A percentile compares a stretch with the other conserved stretches of the same genome.
These are phyloP conservation scores for Drosophila formosana DNA, from an alignment of 2,888 invertebrate genomes.

Conservation along the genomic window DNA sequence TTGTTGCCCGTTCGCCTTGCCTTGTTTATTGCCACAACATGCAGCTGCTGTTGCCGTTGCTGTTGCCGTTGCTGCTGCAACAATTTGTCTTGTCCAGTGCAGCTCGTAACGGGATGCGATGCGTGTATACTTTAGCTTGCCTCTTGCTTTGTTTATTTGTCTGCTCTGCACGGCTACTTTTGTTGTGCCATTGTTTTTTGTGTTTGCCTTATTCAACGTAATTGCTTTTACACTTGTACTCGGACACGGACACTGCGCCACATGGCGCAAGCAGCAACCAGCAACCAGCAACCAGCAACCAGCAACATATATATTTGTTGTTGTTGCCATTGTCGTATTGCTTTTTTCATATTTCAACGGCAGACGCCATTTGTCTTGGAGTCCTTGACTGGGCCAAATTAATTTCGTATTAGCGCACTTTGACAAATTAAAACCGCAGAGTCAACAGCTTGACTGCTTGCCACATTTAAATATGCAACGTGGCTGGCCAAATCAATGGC, in stretches of 20 bases:
- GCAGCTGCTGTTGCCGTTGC: slow-evolving; percentile 65
- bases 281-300: slow-evolving; percentile 21
- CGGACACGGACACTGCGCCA: slow-evolving; percentile 44
- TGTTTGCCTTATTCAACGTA: slow-evolving; percentile 79
- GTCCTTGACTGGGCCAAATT: slow-evolving; percentile 64
- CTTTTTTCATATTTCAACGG: slow-evolving; percentile 77
- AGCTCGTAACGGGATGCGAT: slow-evolving; percentile 14
- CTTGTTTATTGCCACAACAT: slow-evolving; percentile 76
- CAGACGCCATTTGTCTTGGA: slow-evolving; percentile 79
- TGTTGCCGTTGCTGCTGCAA: slow-evolving; percentile 65
- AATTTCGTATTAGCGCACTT: slow-evolving; percentile 81
- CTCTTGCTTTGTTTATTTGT: slow-evolving; percentile 64
- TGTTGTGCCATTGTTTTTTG: slow-evolving; percentile 29
- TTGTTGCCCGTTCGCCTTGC: slow-evolving; percentile 25
- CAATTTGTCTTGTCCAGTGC: slow-evolving; percentile 70
- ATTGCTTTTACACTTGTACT: slow-evolving; percentile 68
- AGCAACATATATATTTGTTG: slow-evolving; percentile 39
- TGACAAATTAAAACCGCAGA: slow-evolving; percentile 79
- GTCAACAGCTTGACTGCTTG: slow-evolving; percentile 73
- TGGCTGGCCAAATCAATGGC: slow-evolving; percentile 70
- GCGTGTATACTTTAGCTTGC: slow-evolving; percentile 54
- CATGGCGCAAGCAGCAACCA: slow-evolving; percentile 38
- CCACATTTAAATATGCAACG: slow-evolving; percentile 67
- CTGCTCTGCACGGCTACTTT: slow-evolving; percentile 44
- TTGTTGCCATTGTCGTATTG: background rate